phyloP scores from a whole-genome alignment of 1,140 invertebrate species.

The Hesperophylax magnus region DNA sequence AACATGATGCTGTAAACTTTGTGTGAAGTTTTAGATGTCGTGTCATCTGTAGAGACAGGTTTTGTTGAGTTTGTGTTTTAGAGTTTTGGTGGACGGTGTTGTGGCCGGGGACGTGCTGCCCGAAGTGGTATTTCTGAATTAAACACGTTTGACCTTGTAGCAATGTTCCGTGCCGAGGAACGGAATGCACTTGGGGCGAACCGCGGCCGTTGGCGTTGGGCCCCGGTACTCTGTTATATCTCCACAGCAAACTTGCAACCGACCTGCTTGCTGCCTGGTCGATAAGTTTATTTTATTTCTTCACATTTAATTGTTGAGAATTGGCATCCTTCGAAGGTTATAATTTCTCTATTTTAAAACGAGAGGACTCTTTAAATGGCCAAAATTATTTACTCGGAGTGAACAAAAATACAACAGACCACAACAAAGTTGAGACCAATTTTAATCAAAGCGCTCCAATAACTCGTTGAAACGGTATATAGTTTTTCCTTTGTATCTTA shows the following conservation, averaged over 20 bases:
- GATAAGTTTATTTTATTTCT: not conserved
- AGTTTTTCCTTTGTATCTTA: too few relatives aligned
- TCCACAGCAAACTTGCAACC: not conserved
- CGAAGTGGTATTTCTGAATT: constrained; percentile 26
- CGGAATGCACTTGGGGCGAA: constrained; percentile 20
- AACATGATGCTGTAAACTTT: too few relatives aligned
- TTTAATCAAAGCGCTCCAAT: too few relatives aligned
- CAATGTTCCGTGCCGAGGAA: constrained; percentile 13
- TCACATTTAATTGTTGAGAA: not conserved
- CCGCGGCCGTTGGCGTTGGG: not conserved
- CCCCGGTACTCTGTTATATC: not conserved
- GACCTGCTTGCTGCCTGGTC: not conserved
- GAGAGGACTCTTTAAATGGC: too few relatives aligned
- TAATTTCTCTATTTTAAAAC: too few relatives aligned
- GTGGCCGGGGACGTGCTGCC: not conserved
- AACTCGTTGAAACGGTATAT: too few relatives aligned
- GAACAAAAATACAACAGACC: too few relatives aligned
- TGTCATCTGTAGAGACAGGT: constrained; percentile 20
- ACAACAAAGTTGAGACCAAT: too few relatives aligned
- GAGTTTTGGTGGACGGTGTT: constrained; percentile 16
- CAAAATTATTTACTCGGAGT: too few relatives aligned
- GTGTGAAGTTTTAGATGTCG: not conserved
- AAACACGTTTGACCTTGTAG: constrained; percentile 36
- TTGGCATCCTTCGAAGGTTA: not conserved
- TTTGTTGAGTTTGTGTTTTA: not conserved